Evolutionary conservation across 2,797 vertebrate genomes (phyloP), one percentile per base, ranked within the genome.

Genomic region (Xerus rutilus): DNA sequence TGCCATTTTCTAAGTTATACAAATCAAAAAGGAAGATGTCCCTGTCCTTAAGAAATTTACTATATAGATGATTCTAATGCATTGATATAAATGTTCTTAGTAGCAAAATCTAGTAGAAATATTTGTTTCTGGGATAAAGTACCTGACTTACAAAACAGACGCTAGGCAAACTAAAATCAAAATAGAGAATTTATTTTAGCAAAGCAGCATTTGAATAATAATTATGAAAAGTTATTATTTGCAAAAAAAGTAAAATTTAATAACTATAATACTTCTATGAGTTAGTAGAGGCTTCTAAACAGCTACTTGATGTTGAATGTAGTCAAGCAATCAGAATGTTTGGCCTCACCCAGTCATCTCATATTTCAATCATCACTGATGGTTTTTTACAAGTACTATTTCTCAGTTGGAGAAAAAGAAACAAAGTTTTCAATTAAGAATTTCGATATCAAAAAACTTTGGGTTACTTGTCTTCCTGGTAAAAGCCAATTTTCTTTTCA

Each of bases 401-500:
- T 12, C 35, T 84, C 9, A 47, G 15, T 78, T 14, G 47, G 23
- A 86, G 14, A 89, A 86, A 77, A n/a, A 32, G 10, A 90, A 49
- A 32, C 9, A 83, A 65, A 20, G 72, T 84, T 91, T 89, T 47
- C 28, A 86, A 73, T 30, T 70, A 88, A 90, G 49, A 84, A 45
- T 72, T 9, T 89, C n/a, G 47, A 79, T 13, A 92, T 83, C 8
- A 57, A 59, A 95, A 70, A 78, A 2, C 1, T 10, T 49, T 30
- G 64, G 10, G 10, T 69, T 43, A 57, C 67, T 74, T 95, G 20
- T 64, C 4, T 79, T 65, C 92, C 32, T 6, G 21, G 4, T 84
- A 85, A 92, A 94, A 86, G 12, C 7, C 18, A 32, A n/a, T 83
- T 89, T 94, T 70, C 54, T 45, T 79, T 78, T 93, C 49, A 87